Evolutionary conservation across 2,888 invertebrate genomes (phyloP).

Genomic region (Julus scanicus): DNA sequence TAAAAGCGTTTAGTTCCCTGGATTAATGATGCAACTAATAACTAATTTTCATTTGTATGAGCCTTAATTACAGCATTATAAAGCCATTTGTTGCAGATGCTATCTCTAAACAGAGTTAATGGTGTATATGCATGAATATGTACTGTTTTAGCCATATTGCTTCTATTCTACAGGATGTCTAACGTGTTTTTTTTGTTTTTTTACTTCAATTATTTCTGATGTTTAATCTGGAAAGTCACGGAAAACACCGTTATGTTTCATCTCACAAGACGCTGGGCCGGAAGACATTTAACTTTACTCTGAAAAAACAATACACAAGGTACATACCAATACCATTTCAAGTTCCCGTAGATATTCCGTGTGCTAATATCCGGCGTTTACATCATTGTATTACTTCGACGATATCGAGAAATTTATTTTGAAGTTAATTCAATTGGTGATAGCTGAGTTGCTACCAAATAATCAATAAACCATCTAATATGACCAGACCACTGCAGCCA

Average conservation of each 20-base stretch:
- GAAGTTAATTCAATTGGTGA: constrained; percentile 19
- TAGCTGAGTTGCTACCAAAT: not conserved
- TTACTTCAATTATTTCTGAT: not conserved
- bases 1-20: no score
- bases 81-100: no score
- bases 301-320: not conserved
- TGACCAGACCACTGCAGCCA: not conserved
- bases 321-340: not conserved
- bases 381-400: not conserved
- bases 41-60: no score
- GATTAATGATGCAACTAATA: no score
- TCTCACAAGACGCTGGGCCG: not conserved
- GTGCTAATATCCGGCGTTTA: not conserved
- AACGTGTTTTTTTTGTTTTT: not conserved
- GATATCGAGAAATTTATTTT: constrained; percentile 24
- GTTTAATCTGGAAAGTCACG: not conserved
- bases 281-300: not conserved
- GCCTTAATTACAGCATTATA: no score
- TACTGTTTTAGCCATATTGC: no score
- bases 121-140: no score
- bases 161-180: no score
- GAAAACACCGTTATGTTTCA: not conserved
- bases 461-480: not conserved
- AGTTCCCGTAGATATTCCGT: not conserved
- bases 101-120: no score